Percentiles rank a stretch among this genome's conserved stretches.
Evolutionary conservation across 2,888 invertebrate genomes (phyloP).

Genomic region (Trimorus sp.): DNA sequence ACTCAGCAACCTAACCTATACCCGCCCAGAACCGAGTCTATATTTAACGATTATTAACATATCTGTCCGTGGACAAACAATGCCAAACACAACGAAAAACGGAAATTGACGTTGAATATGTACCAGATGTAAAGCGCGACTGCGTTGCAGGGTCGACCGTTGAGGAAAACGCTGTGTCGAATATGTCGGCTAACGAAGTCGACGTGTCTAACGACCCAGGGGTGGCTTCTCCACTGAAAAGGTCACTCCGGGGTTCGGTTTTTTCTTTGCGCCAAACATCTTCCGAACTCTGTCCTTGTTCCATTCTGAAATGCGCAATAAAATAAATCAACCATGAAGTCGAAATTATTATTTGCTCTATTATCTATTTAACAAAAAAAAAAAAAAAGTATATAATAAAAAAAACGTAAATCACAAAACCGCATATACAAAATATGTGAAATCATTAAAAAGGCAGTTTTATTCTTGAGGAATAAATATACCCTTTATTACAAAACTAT

Average conservation of each 20-base stretch:
- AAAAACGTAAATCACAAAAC: too few species aligned
- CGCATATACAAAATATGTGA: too few species aligned
- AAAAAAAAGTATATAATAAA: too few species aligned
- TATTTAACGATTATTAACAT: not conserved
- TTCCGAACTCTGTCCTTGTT: constrained; percentile 76
- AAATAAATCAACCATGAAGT: too few species aligned
- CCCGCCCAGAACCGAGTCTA: not conserved
- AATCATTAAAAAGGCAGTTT: too few species aligned
- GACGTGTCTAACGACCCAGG: constrained; percentile 75
- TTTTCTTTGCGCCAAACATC: constrained; percentile 77
- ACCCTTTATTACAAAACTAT: too few species aligned
- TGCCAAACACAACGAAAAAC: too few species aligned
- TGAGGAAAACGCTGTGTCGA: constrained; percentile 85
- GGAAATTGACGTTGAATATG: not conserved
- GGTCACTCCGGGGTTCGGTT: constrained; percentile 72
- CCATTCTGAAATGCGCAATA: constrained; percentile 68
- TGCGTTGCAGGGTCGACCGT: constrained; percentile 82
- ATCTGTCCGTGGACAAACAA: too few species aligned
- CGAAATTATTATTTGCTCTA: too few species aligned
- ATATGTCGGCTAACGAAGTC: constrained; percentile 85
- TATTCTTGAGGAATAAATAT: too few species aligned
- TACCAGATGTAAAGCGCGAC: constrained; percentile 78
- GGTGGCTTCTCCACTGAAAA: constrained; percentile 75
- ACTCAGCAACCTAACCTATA: not conserved
- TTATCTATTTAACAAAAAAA: too few species aligned